Evolutionary conservation across 2,113 vertebrate genomes (phyloP).

Genomic region (Columba janthina): DNA sequence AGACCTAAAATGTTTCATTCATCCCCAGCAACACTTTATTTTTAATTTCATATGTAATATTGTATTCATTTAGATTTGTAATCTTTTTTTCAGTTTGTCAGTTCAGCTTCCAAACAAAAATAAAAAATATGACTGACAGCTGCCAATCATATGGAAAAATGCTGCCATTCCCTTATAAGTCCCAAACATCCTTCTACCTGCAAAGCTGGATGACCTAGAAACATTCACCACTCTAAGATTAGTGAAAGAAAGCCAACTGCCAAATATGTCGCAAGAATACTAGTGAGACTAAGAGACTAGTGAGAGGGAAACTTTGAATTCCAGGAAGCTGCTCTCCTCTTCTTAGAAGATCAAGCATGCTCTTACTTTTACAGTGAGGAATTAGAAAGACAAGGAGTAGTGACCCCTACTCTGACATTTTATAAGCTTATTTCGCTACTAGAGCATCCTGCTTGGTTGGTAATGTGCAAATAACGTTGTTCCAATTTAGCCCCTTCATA

Average conservation of each 20-base stretch:
- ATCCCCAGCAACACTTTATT: neutral
- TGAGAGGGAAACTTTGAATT: neutral
- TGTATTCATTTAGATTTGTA: neutral
- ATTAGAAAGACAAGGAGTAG: neutral
- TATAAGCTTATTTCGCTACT: neutral
- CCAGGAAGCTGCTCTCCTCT: neutral
- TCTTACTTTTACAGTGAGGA: neutral
- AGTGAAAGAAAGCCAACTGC: neutral
- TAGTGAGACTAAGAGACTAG: neutral
- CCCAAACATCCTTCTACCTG: neutral
- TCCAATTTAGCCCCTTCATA: neutral
- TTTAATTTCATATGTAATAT: neutral
- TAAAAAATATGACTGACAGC: neutral
- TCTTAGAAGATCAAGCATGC: neutral
- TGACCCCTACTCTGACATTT: neutral
- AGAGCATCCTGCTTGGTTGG: neutral
- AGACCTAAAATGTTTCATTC: neutral
- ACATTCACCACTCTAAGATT: neutral
- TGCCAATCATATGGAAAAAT: neutral
- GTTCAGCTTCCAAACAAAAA: neutral
- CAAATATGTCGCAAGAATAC: neutral
- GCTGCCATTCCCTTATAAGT: neutral
- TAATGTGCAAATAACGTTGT: neutral
- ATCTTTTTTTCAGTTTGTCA: neutral
- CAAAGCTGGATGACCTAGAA: neutral